A percentile compares a stretch with the other conserved stretches of the same genome.
Conservation (phyloP, 2,113 vertebrate species). For the Solea solea region DNA sequence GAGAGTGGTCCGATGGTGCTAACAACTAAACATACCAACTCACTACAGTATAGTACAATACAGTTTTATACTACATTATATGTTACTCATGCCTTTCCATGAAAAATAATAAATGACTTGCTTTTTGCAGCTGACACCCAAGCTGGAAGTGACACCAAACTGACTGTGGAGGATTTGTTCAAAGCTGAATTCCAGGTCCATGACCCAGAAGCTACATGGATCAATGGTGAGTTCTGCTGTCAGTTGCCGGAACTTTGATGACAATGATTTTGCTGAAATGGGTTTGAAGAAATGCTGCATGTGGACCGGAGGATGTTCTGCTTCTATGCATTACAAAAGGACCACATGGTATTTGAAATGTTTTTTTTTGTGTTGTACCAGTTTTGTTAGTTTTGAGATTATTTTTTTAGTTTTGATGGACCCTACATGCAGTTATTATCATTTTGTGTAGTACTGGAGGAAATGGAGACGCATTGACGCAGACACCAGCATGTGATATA, state of each 20-base stretch:
- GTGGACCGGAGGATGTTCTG: background rate
- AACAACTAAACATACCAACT: too few species aligned
- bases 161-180: constrained; percentile 95
- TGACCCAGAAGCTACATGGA: constrained; percentile 93
- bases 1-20: too few species aligned
- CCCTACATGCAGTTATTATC: too few species aligned
- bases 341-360: too few species aligned
- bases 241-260: background rate
- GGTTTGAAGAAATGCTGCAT: background rate
- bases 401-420: too few species aligned
- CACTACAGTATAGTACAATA: too few species aligned
- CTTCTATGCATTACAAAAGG: background rate
- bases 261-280: background rate
- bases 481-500: too few species aligned
- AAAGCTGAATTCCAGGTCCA: constrained; percentile 88
- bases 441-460: too few species aligned
- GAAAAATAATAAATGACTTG: background rate
- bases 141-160: constrained; percentile 90
- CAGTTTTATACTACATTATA: background rate
- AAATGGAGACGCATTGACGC: too few species aligned
- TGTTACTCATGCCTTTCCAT: background rate
- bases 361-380: background rate
- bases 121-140: constrained; percentile 85
- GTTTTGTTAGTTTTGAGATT: background rate
- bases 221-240: constrained; percentile 86